Percentiles rank a stretch among this genome's conserved stretches.
These are phyloP conservation scores for Globodera ellingtonae DNA, from an alignment of 1,140 invertebrate genomes.

Conservation along the genomic window DNA sequence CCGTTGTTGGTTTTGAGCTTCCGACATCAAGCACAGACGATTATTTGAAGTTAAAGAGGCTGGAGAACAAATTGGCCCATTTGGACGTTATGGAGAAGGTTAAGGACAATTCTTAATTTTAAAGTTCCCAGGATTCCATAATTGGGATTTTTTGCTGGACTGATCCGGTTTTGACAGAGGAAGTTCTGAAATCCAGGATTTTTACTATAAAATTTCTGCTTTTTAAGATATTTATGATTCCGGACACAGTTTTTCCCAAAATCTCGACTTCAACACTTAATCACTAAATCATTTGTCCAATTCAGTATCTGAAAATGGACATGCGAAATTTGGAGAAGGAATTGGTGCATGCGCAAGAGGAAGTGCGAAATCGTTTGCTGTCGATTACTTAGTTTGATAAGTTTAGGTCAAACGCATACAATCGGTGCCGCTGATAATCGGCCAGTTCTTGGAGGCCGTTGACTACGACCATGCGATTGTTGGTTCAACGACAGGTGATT, in stretches of 20 bases:
- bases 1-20: neutral
- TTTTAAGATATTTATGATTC: no score
- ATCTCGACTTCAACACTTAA: no score
- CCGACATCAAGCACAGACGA: constrained; percentile 36
- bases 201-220: no score
- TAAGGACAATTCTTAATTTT: neutral
- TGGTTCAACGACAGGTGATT: constrained; percentile 75
- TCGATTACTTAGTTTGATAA: neutral
- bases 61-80: constrained; percentile 92
- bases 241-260: no score
- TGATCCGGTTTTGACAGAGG: no score
- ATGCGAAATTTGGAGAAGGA: constrained; percentile 96
- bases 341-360: constrained; percentile 94
- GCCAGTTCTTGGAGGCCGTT: constrained; percentile 94
- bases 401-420: constrained; percentile 88
- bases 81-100: constrained; percentile 87
- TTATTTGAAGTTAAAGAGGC: constrained; percentile 73
- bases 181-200: no score
- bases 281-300: neutral
- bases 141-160: no score
- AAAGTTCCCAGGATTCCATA: no score
- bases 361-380: constrained; percentile 58
- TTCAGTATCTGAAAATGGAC: constrained; percentile 93
- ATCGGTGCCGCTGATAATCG: constrained; percentile 93
- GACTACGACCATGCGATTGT: constrained; percentile 97